Percentiles rank a stretch among this genome's conserved stretches.
These are phyloP conservation scores for Fringilla coelebs DNA, from an alignment of 2,797 vertebrate genomes.

Conservation along the genomic window DNA sequence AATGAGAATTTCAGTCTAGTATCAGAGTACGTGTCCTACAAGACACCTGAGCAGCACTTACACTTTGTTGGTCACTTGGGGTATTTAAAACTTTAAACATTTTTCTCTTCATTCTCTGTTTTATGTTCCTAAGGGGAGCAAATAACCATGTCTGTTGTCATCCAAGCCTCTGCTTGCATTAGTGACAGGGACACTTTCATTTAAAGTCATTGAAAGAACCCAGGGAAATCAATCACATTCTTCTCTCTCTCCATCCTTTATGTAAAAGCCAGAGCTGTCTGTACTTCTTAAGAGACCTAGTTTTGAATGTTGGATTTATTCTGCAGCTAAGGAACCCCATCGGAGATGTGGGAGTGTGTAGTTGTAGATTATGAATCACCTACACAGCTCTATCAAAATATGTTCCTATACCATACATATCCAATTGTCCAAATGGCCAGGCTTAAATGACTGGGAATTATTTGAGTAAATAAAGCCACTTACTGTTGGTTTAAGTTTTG, in stretches of 20 bases:
- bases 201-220: not conserved
- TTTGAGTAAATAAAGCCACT: not conserved
- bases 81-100: not conserved
- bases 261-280: not conserved
- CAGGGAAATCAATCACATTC: not conserved
- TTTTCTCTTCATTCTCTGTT: not conserved
- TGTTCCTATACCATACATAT: not conserved
- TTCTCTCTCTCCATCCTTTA: not conserved
- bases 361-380: not conserved
- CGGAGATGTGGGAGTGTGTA: too few relatives aligned
- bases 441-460: not conserved
- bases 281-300: not conserved
- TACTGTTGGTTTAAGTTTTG: not conserved
- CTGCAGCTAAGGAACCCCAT: not conserved
- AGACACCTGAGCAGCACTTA: not conserved
- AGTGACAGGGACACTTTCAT: accelerated
- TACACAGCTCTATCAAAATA: not conserved
- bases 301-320: not conserved
- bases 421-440: not conserved
- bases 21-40: not conserved
- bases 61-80: not conserved
- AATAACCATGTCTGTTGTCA: not conserved
- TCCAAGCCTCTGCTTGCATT: not conserved
- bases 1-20: not conserved
- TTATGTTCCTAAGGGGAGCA: not conserved